Conservation (phyloP, 1,140 invertebrate species). For the Drosophila mauritiana region DNA sequence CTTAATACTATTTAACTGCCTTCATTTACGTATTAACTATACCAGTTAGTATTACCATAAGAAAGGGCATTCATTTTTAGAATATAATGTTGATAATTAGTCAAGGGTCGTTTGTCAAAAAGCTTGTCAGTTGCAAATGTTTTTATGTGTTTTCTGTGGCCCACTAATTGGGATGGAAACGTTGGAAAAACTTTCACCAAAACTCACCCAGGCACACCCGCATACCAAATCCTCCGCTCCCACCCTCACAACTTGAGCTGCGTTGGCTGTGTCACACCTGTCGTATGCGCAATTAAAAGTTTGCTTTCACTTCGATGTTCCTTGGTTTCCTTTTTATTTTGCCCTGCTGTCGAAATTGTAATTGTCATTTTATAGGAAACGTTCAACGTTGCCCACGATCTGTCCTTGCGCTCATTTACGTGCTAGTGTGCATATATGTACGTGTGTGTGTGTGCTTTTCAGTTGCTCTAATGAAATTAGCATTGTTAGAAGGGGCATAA, state of each 20-base stretch:
- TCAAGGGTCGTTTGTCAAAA: conserved; percentile 25
- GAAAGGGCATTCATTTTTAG: background rate
- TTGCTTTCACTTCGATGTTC: conserved; percentile 40
- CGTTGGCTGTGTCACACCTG: conserved; percentile 60
- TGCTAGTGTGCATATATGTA: conserved; percentile 15
- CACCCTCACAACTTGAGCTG: conserved; percentile 28
- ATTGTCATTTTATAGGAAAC: conserved; percentile 69
- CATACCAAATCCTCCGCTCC: too few relatives aligned
- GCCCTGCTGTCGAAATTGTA: conserved; percentile 30
- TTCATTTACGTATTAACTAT: too few relatives aligned
- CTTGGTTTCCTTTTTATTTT: conserved; percentile 14
- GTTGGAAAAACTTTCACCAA: conserved; percentile 38
- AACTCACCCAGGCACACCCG: conserved; percentile 7
- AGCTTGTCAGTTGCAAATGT: conserved; percentile 66
- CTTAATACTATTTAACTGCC: too few relatives aligned
- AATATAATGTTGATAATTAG: conserved; percentile 60
- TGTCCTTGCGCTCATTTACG: conserved; percentile 54
- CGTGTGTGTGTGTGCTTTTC: conserved; percentile 21
- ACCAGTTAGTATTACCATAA: too few relatives aligned
- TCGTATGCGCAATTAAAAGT: conserved; percentile 78
- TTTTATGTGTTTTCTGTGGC: conserved; percentile 14
- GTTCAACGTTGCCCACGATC: conserved; percentile 32
- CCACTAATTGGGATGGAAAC: conserved; percentile 49
- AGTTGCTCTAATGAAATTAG: conserved; percentile 56
- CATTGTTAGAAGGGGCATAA: conserved; percentile 36